Evolutionary conservation across 2,888 invertebrate genomes (phyloP), one percentile per base, ranked within the genome.

Genomic region (Cacoxenus indagator): DNA sequence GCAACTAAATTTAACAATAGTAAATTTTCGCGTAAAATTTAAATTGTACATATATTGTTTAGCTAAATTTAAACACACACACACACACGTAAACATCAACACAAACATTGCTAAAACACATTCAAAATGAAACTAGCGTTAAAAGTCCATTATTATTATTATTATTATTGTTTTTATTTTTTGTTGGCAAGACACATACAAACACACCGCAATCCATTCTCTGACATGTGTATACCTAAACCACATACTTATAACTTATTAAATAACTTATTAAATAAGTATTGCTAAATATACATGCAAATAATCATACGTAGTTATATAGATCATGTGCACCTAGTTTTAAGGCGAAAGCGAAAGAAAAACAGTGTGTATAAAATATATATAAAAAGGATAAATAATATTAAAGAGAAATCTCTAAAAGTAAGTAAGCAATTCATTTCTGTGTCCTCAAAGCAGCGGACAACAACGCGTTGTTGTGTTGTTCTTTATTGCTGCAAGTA

Each of bases 391-490:
- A 37, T 37, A 37, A 11, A 11, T 11, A 57, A 27, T 48, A 48
- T 48, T 48, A 14, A 37, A 51, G 55, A 57, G 5, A 4, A 64
- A 71, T 69, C 61, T 67, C 64, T 68, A 68, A 27, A 68, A 24
- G 64, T 19, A 69, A 66, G n/a, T n/a, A 68, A 64, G 64, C 70
- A 70, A 70, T 68, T 72, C 8, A 70, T 67, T 68, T 67, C 57
- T 69, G 72, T 71, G 73, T 72, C 72, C 73, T 73, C 65, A 66
- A 45, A 26, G 14, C 17, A 65, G 29, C 19, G 37, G 24, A 57
- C 17, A n/a, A 55, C 55, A 24, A 59, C 17, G n/a, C n/a, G n/a
- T n/a, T n/a, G n/a, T n/a, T n/a, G n/a, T n/a, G n/a, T n/a, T n/a
- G n/a, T n/a, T n/a, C n/a, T n/a, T n/a, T n/a, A n/a, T n/a, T n/a